A percentile compares a stretch with the other conserved stretches of the same genome.
phyloP scores from a whole-genome alignment of 92 coral and sea anemone species.

The Desmophyllum pertusum region DNA sequence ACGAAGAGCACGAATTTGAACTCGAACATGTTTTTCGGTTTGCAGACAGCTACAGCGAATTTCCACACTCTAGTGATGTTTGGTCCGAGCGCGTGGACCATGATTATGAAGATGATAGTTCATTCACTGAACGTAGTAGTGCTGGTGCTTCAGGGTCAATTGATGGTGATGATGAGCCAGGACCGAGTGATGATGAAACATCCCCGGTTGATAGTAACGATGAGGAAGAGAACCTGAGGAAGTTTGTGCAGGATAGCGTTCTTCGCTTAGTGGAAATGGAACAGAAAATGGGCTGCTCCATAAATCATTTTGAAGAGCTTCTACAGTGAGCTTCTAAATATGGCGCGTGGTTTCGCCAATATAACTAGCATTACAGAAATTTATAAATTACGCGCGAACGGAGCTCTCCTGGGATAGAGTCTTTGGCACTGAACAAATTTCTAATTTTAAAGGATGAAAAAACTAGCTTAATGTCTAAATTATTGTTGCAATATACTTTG shows the following conservation, averaged over 20 bases:
- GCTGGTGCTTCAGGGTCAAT: conserved; percentile 9
- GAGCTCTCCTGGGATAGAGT: too few relatives aligned
- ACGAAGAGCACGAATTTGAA: conserved; percentile 1
- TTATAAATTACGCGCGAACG: too few relatives aligned
- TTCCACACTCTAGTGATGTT: conserved; percentile 17
- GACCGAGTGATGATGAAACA: conserved; percentile 19
- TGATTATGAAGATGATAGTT: background rate
- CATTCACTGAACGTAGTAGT: conserved; percentile 14
- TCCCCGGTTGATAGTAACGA: conserved; percentile 17
- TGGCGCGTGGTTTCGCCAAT: too few relatives aligned
- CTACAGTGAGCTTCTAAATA: conserved; percentile 49
- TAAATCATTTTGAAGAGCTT: conserved; percentile 59
- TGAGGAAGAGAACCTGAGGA: conserved; percentile 39
- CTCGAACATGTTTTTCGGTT: conserved; percentile 12
- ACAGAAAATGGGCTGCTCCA: conserved; percentile 55
- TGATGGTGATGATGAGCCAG: conserved; percentile 21
- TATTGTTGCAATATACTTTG: too few relatives aligned
- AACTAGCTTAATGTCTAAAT: too few relatives aligned
- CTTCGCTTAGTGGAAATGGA: conserved; percentile 60
- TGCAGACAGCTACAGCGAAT: conserved; percentile 3
- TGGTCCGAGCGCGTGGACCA: background rate
- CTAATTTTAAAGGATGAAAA: too few relatives aligned
- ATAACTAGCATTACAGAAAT: too few relatives aligned
- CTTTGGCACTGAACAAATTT: too few relatives aligned
- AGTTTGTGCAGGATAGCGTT: conserved; percentile 50